Evolutionary conservation across 2,113 vertebrate species (phyloP).

Genomic region (Clarias magur): DNA sequence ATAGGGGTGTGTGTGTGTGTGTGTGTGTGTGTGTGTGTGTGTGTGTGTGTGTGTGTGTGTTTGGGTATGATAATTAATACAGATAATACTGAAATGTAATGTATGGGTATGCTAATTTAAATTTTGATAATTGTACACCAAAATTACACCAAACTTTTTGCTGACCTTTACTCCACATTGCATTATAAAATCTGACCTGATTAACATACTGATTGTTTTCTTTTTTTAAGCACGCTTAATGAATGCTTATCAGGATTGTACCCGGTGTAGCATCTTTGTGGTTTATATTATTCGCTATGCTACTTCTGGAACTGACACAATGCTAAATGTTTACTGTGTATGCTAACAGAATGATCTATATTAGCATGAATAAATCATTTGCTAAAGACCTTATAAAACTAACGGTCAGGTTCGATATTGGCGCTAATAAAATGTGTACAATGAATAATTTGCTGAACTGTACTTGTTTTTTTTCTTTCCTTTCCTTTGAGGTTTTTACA

Average conservation of each 20-base stretch:
- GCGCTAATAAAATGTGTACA: not conserved
- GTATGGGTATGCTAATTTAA: too few species aligned
- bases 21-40: not conserved
- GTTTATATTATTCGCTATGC: not conserved
- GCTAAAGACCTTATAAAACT: not conserved
- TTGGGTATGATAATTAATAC: too few species aligned
- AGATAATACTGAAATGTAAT: too few species aligned
- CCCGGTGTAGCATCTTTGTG: not conserved
- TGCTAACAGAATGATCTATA: not conserved
- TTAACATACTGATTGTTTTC: not conserved
- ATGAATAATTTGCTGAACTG: not conserved
- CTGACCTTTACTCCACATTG: not conserved
- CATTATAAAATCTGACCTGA: not conserved
- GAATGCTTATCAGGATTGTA: not conserved
- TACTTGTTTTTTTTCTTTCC: not conserved
- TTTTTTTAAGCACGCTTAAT: not conserved
- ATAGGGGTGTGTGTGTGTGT: not conserved
- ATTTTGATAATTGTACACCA: not conserved
- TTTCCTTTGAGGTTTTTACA: not conserved
- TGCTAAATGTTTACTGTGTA: not conserved
- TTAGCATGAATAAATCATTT: not conserved
- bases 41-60: not conserved
- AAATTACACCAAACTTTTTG: not conserved
- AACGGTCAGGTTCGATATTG: not conserved
- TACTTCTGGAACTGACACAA: not conserved